Conservation (phyloP, 2,113 vertebrate species). For the Petromus typicus region DNA sequence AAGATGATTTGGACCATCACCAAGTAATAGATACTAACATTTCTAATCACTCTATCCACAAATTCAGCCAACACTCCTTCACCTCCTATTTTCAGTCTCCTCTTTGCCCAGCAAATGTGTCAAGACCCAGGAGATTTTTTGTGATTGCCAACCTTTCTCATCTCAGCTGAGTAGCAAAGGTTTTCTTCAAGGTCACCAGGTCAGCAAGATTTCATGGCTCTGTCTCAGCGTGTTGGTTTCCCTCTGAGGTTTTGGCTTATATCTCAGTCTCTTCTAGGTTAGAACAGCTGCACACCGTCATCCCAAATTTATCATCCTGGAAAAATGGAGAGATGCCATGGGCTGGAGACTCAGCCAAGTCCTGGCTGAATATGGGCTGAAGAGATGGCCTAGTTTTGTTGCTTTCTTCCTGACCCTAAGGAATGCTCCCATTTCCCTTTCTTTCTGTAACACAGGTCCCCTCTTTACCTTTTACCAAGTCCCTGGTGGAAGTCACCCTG, state of each 20-base stretch:
- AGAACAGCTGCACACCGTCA: not conserved
- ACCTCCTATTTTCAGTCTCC: not conserved
- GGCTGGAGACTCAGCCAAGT: not conserved
- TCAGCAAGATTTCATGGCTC: not conserved
- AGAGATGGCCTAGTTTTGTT: not conserved
- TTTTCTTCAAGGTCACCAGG: not conserved
- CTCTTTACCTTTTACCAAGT: not conserved
- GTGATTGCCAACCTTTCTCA: not conserved
- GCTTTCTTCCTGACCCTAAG: not conserved
- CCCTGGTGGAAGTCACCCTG: not conserved
- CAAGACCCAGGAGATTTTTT: not conserved
- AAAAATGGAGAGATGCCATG: not conserved
- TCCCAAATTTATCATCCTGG: not conserved
- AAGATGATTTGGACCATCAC: not conserved
- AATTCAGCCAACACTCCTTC: not conserved
- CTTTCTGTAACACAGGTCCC: not conserved
- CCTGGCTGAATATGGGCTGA: not conserved
- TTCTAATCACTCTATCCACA: not conserved
- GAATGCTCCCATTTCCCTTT: not conserved
- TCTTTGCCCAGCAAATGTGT: not conserved
- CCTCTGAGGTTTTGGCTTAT: not conserved
- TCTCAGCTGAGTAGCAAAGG: not conserved
- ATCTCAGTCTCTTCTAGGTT: not conserved
- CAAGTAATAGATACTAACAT: not conserved
- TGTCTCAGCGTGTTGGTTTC: not conserved